Conservation (phyloP, 2,888 invertebrate species). For the Trichogramma evanescens region DNA sequence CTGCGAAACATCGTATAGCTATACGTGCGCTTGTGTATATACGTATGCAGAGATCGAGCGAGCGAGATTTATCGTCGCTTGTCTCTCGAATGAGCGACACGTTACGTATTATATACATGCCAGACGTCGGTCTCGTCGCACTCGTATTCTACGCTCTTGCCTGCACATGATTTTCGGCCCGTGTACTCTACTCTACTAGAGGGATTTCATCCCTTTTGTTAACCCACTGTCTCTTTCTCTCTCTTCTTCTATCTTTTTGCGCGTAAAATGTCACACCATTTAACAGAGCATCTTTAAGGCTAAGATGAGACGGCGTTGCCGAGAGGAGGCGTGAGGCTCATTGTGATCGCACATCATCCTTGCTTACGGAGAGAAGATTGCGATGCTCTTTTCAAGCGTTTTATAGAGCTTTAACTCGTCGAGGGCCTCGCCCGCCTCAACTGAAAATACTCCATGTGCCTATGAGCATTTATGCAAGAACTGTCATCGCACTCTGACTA, state of each 20-base stretch:
- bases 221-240: constrained; percentile 28
- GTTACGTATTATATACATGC: no score
- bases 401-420: no score
- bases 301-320: neutral
- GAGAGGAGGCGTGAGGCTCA: constrained; percentile 2
- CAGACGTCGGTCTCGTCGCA: no score
- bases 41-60: neutral
- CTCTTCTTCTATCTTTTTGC: constrained; percentile 32
- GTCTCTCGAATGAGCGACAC: constrained; percentile 6
- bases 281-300: constrained; percentile 18
- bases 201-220: constrained; percentile 29
- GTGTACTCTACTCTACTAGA: neutral
- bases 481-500: no score
- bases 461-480: no score
- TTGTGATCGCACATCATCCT: neutral
- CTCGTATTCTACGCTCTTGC: no score
- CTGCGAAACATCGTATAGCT: constrained; percentile 1
- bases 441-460: no score
- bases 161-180: neutral
- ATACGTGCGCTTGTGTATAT: no score
- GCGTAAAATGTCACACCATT: constrained; percentile 30
- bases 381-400: no score
- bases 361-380: no score
- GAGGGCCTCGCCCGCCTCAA: no score
- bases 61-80: constrained; percentile 20